Percentiles rank a stretch among this genome's conserved stretches.
Conservation (phyloP, 2,888 invertebrate species). For the Nomada fabriciana region DNA sequence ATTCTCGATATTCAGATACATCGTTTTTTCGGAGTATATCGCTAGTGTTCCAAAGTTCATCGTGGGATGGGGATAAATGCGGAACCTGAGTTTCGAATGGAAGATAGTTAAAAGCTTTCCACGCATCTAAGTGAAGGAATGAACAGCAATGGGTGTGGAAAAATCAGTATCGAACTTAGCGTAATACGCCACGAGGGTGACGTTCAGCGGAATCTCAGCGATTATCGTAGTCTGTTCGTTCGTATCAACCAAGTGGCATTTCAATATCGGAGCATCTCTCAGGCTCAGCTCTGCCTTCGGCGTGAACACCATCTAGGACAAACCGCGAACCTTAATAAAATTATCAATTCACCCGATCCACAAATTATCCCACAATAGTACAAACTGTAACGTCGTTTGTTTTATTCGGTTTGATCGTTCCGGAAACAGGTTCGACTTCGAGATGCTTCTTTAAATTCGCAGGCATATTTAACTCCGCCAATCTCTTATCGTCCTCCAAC, state of each 20-base stretch:
- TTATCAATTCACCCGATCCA: background rate
- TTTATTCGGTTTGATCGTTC: conserved; percentile 69
- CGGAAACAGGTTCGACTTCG: conserved; percentile 71
- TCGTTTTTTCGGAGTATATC: conserved; percentile 85
- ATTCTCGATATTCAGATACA: conserved; percentile 87
- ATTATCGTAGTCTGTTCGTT: conserved; percentile 65
- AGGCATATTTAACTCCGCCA: conserved; percentile 44
- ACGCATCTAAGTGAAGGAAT: background rate
- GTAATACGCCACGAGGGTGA: conserved; percentile 73
- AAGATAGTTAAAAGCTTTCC: too few relatives aligned
- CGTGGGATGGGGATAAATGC: conserved; percentile 86
- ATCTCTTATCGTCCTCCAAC: conserved; percentile 59
- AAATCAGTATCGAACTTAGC: conserved; percentile 65
- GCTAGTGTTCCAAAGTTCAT: conserved; percentile 87
- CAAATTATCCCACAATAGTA: background rate
- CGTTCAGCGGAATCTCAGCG: conserved; percentile 76
- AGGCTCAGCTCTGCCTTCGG: conserved; percentile 72
- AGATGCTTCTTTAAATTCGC: conserved; percentile 68
- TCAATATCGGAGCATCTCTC: conserved; percentile 70
- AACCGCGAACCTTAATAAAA: background rate
- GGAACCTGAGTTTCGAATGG: conserved; percentile 84
- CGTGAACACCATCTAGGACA: conserved; percentile 65
- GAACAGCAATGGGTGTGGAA: background rate
- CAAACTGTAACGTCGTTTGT: conserved; percentile 66
- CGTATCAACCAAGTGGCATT: conserved; percentile 73